Evolutionary conservation across 1,140 invertebrate species (phyloP).

Genomic region (Nasonia longicornis): DNA sequence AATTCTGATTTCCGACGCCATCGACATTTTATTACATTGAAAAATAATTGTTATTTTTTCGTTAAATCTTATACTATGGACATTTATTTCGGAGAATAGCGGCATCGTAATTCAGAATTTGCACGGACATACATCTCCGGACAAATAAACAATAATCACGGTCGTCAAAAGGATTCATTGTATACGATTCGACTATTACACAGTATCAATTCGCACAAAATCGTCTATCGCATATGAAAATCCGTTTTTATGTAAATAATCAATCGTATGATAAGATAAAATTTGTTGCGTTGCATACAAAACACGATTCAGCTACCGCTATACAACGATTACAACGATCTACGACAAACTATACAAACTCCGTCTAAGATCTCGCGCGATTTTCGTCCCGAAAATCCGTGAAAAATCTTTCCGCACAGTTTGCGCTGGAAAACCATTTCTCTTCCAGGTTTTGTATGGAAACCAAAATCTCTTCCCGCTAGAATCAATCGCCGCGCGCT

Average conservation of each 20-base stretch:
- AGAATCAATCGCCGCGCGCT: too few relatives aligned
- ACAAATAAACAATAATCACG: not conserved
- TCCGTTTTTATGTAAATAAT: not conserved
- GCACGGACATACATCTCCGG: not conserved
- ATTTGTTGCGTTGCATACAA: not conserved
- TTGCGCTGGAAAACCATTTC: not conserved
- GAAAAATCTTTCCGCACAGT: not conserved
- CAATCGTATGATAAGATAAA: not conserved
- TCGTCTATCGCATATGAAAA: not conserved
- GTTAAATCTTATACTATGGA: not conserved
- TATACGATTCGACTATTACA: too few relatives aligned
- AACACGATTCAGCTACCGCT: not conserved
- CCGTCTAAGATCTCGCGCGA: not conserved
- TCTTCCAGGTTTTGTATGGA: too few relatives aligned
- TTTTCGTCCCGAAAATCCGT: not conserved
- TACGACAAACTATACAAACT: not conserved
- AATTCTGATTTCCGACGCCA: not conserved
- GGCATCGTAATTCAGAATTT: not conserved
- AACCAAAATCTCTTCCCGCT: too few relatives aligned
- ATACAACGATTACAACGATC: not conserved
- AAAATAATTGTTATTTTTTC: constrained; percentile 3
- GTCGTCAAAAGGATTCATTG: too few relatives aligned
- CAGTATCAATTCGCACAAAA: too few relatives aligned
- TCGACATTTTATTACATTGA: not conserved
- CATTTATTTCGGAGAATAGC: not conserved